Evolutionary conservation across 2,797 vertebrate species (phyloP), one percentile per base, ranked within the genome.

Genomic region (Benthosema pterotum): DNA sequence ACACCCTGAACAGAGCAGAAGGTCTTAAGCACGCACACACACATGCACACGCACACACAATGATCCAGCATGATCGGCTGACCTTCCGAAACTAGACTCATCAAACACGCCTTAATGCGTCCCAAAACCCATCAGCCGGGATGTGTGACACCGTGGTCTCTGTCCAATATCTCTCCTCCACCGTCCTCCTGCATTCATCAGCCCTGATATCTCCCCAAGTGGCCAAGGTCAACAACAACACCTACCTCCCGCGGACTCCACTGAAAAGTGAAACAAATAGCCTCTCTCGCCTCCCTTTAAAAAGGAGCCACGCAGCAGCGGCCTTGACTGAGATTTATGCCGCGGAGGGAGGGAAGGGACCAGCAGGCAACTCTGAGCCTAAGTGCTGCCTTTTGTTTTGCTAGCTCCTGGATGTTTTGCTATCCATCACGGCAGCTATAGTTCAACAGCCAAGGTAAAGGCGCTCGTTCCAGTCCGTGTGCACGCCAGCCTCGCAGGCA

Each of bases 321-420:
- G 74, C 63, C 60, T 54, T 68, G 76, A 85, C 78, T 57, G 56
- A 87, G 83, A 88, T 88, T 84, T 80, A 86, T 86, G 74, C 72
- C 55, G 32, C 0, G 0, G 67, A 63, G 22, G 9, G 65, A 66
- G 67, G 47, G 69, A 63, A 71, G 59, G 43, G 61, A 78, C 67
- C 70, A 69, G 79, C 76, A 75, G 77, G 74, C 72, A 71, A 75
- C 79, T 54, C 8, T 22, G 51, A 83, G 72, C 65, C 73, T 67
- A 79, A 84, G 82, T 63, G 72, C 63, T 60, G 74, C 58, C 75
- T 78, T 82, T 82, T 84, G 80, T 83, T 86, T 86, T 86, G 74
- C 72, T 32, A 61, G 76, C 76, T 64, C 52, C 66, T 53, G 77
- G 56, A 58, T 75, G 57, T 72, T 78, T 69, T 60, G 66, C n/a